Conservation (phyloP, 2,888 invertebrate genomes). For the Brachyptera putata region DNA sequence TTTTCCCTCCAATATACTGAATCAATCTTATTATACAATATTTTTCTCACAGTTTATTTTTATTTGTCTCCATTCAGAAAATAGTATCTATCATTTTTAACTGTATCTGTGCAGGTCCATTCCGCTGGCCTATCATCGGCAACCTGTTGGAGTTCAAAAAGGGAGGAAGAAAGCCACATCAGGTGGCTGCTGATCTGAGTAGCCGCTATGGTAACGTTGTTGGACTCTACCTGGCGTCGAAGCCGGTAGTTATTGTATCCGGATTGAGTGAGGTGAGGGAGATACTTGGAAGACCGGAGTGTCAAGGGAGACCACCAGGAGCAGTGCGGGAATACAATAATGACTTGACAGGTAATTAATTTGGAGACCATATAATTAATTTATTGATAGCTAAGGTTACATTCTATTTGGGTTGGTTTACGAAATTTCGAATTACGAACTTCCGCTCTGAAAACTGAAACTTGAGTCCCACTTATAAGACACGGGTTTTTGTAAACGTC, state of each 20-base stretch:
- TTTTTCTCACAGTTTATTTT: too few relatives aligned
- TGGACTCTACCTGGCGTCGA: slow-evolving; percentile 10
- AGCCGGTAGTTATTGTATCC: slow-evolving; percentile 18
- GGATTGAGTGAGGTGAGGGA: slow-evolving; percentile 21
- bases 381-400: too few relatives aligned
- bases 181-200: slow-evolving; percentile 8
- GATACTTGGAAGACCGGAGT: slow-evolving; percentile 17
- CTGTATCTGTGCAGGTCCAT: slow-evolving; percentile 21
- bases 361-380: too few relatives aligned
- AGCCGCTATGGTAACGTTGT: slow-evolving; percentile 19
- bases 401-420: too few relatives aligned
- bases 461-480: too few relatives aligned
- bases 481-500: too few relatives aligned
- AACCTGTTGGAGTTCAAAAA: slow-evolving; percentile 18
- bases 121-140: slow-evolving; percentile 19
- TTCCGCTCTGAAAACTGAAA: too few relatives aligned
- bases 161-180: background rate
- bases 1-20: too few relatives aligned
- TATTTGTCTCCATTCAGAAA: too few relatives aligned
- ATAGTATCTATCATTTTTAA: too few relatives aligned
- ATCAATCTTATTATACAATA: too few relatives aligned
- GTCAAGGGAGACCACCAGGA: slow-evolving; percentile 20
- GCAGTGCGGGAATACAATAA: slow-evolving; percentile 15
- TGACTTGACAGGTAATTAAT: slow-evolving; percentile 18
- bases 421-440: too few relatives aligned